A percentile compares a stretch with the other conserved stretches of the same genome.
Conservation (phyloP, 30 jellyfish, hydroid and myxozoan species). For the Cassiopea xamachana region DNA sequence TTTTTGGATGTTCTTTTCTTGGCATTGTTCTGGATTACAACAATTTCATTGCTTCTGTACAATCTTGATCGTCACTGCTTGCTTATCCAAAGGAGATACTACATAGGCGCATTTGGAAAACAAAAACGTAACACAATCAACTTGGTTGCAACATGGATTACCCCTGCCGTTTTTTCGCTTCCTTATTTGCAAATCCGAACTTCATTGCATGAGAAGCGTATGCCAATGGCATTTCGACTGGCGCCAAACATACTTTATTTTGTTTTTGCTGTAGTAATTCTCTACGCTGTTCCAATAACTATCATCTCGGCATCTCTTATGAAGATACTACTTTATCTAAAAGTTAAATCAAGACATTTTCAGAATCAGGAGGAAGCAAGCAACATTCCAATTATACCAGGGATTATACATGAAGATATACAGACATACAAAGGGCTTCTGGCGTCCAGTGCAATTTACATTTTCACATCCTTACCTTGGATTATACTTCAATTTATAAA, state of each 20-base stretch:
- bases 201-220: neutral
- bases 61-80: slow-evolving; percentile 72
- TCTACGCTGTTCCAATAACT: slow-evolving; percentile 22
- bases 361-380: neutral
- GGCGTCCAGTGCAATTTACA: slow-evolving; percentile 42
- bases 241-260: slow-evolving; percentile 37
- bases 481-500: slow-evolving; percentile 24
- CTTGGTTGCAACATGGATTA: slow-evolving; percentile 21
- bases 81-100: slow-evolving; percentile 29
- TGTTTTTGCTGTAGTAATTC: slow-evolving; percentile 16
- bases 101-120: slow-evolving; percentile 50
- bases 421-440: slow-evolving; percentile 38
- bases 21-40: slow-evolving; percentile 53
- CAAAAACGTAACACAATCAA: slow-evolving; percentile 30
- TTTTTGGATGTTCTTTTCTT: slow-evolving; percentile 44
- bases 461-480: slow-evolving; percentile 59
- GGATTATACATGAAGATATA: slow-evolving; percentile 23
- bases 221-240: slow-evolving; percentile 53
- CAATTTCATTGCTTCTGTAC: slow-evolving; percentile 35
- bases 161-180: slow-evolving; percentile 22
- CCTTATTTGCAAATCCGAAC: slow-evolving; percentile 23
- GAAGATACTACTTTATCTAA: slow-evolving; percentile 7
- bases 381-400: neutral
- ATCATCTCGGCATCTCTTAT: slow-evolving; percentile 22
- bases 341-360: neutral